A percentile compares a stretch with the other conserved stretches of the same genome.
These are phyloP conservation scores for Sebastes dallii DNA, from an alignment of 2,797 vertebrate species.

Conservation along the genomic window DNA sequence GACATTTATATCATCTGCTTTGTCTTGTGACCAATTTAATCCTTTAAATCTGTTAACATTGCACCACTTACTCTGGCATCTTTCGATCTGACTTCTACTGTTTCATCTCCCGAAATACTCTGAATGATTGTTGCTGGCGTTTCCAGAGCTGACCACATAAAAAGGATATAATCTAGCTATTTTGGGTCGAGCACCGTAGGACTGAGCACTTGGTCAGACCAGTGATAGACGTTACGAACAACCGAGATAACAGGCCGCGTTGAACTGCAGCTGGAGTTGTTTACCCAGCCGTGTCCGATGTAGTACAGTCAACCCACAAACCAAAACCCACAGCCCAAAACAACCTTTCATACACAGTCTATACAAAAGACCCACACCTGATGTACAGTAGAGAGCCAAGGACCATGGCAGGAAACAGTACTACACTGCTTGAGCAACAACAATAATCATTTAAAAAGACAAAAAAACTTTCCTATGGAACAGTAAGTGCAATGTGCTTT, in stretches of 20 bases:
- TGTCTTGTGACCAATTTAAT: constrained; percentile 59
- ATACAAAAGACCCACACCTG: constrained; percentile 70
- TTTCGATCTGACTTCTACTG: constrained; percentile 53
- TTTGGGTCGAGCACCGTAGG: constrained; percentile 54
- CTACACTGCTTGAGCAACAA: constrained; percentile 86
- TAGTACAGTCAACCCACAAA: constrained; percentile 56
- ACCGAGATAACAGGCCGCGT: constrained; percentile 54
- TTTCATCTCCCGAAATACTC: constrained; percentile 58
- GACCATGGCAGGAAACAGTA: constrained; percentile 85
- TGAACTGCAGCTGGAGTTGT: constrained; percentile 68
- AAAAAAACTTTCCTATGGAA: constrained; percentile 90
- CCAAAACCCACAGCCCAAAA: constrained; percentile 59
- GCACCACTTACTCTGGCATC: constrained; percentile 58
- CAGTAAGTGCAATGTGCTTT: constrained; percentile 91
- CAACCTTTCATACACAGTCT: constrained; percentile 65
- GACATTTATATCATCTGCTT: constrained; percentile 65
- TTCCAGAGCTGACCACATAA: constrained; percentile 54
- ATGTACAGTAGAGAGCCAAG: constrained; percentile 79
- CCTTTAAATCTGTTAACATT: constrained; percentile 58
- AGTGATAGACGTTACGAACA: constrained; percentile 58
- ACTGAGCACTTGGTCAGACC: constrained; percentile 61
- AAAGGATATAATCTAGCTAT: constrained; percentile 50
- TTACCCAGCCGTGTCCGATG: constrained; percentile 60
- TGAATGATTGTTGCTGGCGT: constrained; percentile 59
- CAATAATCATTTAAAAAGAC: constrained; percentile 86